Percentiles rank a stretch among this genome's conserved stretches.
These are phyloP conservation scores for Pseudomugil gertrudae DNA, from an alignment of 2,797 vertebrate genomes.

Conservation along the genomic window DNA sequence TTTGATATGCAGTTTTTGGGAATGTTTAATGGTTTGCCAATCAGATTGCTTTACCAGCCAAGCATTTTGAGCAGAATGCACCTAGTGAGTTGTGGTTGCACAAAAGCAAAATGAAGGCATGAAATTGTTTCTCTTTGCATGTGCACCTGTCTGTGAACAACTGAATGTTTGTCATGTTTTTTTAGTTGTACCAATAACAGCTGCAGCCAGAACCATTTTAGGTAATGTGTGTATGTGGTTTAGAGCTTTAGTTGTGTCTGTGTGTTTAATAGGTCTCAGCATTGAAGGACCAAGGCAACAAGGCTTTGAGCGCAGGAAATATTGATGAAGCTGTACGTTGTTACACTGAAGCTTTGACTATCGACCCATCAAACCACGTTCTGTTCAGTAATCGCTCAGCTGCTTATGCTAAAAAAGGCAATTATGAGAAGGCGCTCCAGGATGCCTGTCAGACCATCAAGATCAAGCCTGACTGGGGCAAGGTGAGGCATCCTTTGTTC, in stretches of 20 bases:
- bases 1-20: neutral
- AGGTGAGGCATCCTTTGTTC: slow-evolving; percentile 78
- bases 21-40: neutral
- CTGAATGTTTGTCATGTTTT: slow-evolving; percentile 25
- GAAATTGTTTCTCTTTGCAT: neutral
- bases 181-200: slow-evolving; percentile 21
- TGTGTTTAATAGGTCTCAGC: slow-evolving; percentile 83
- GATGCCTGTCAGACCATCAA: slow-evolving; percentile 92
- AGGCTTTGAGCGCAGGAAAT: slow-evolving; percentile 90
- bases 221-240: slow-evolving; percentile 2
- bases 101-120: neutral
- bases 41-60: neutral
- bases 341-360: slow-evolving; percentile 91
- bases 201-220: slow-evolving; percentile 12
- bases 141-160: slow-evolving; percentile 44
- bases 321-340: slow-evolving; percentile 89
- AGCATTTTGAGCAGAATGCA: neutral
- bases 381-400: slow-evolving; percentile 92
- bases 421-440: slow-evolving; percentile 87
- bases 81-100: neutral
- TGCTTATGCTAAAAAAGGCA: slow-evolving; percentile 87
- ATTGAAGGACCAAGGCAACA: slow-evolving; percentile 94
- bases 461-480: slow-evolving; percentile 95
- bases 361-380: slow-evolving; percentile 92
- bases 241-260: neutral